Base-by-base conservation (phyloP, 2,888 invertebrate genomes). In the Geophilus truncorum region DNA sequence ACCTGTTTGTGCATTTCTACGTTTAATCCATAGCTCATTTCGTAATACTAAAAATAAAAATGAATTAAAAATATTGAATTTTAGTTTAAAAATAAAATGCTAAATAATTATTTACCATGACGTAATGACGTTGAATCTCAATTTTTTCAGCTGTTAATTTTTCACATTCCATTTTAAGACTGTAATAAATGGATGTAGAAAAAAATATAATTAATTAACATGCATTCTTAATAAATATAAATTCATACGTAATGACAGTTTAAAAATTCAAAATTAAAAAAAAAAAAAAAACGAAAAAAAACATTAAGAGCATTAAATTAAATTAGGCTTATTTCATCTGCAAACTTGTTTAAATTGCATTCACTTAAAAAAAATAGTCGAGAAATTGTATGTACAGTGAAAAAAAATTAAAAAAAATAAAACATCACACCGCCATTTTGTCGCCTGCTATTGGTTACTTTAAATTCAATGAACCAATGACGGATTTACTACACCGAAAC, bases 1-100 rank as follows among this genome's bases (percentile, higher is more conserved):
- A 93, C 93, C 92, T 95, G 96, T 90, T 96, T 96, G 89, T 95
- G 95, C 94, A 96, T 95, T 90, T 97, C 96, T 86, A 95, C 94
- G 89, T 96, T 95, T 86, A 96, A 91, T 85, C 95, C 95, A 89
- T 95, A 96, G 80, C 95, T 95, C 95, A 96, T 96, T 90, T 96
- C 96, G 89, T 96, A 96, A 89, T 96, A 96, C 95, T 95, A 92
- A 86, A 93, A 94, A 86, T 89, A 87, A 90, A 82, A 82, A 45
- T 10, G 75, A 4, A n/a, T n/a, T n/a, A n/a, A 2, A 32, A n/a
- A 34, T 7, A 77, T 10, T 32, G 10, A 34, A 77, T 30, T 3
- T 30, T 21, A 34, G 15, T 77, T 34, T n/a, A 12, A 23, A 75
- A 12, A 75, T n/a, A 30, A 79, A 78, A 77, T 30, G 30, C 4